Evolutionary conservation across 2,113 vertebrate genomes (phyloP), one percentile per base, ranked within the genome.

Genomic region (Siphamia tubifer): DNA sequence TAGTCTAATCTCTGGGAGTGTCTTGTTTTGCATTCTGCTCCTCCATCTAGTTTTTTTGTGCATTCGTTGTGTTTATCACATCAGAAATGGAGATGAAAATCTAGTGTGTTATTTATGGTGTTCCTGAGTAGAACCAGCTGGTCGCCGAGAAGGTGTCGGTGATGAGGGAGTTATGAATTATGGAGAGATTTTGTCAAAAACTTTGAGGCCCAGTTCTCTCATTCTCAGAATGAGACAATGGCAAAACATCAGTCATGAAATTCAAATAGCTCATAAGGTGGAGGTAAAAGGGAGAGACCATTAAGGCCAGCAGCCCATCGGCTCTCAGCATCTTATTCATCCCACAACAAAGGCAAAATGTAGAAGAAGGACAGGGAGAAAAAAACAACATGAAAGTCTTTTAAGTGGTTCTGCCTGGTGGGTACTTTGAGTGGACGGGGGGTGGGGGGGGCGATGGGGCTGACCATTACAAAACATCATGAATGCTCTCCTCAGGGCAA

Each of bases 361-460:
- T 1, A n/a, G 63, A 8, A 39, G 51, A 36, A 49, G 31, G 23
- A 15, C 11, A 11, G 17, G 3, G 52, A 58, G 21, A 47, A 39
- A 76, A 51, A 63, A 53, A 76, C 67, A 42, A 60, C 73, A 74
- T 84, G 70, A 85, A 75, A 83, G 76, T 70, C 20, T 36, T 45
- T 60, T 74, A 72, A 90, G 84, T 85, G 84, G 42, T 74, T 64
- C 48, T 83, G 85, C 68, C 76, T 68, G 52, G 60, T 67, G 79
- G 79, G 61, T 19, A 24, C 56, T 27, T 6, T 56, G 75, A 66
- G 74, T 45, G 61, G 54, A 72, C 53, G 36, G 44, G 48, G 27
- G 28, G 61, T 52, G 69, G 56, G 61, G 55, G 71, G 60, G 73
- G 27, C 17, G 56, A 55, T 55, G 67, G 63, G 83, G 88, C 36